A percentile compares a stretch with the other conserved stretches of the same genome.
These are phyloP conservation scores for Sinosuthora webbiana DNA, from an alignment of 2,113 vertebrate genomes.

Conservation along the genomic window DNA sequence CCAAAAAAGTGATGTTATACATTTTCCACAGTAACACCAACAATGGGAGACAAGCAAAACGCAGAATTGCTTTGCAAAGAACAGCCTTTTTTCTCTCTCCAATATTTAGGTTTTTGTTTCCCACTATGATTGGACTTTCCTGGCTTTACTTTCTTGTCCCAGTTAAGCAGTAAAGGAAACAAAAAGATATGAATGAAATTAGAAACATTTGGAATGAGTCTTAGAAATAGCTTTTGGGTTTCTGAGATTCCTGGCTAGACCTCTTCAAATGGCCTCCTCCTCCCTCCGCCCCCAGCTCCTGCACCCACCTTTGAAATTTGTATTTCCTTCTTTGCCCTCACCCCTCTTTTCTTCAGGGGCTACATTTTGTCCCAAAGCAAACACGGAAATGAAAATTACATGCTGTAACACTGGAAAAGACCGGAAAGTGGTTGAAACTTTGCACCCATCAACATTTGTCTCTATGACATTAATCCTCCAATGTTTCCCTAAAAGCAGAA, in stretches of 20 bases:
- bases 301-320: background rate
- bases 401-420: background rate
- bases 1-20: slow-evolving; percentile 57
- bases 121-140: slow-evolving; percentile 72
- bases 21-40: slow-evolving; percentile 59
- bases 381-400: slow-evolving; percentile 39
- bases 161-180: slow-evolving; percentile 75
- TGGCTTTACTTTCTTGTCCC: slow-evolving; percentile 69
- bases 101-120: slow-evolving; percentile 74
- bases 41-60: slow-evolving; percentile 64
- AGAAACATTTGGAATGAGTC: slow-evolving; percentile 62
- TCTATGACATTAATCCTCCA: slow-evolving; percentile 32
- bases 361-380: slow-evolving; percentile 26
- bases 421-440: slow-evolving; percentile 28
- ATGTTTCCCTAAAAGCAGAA: slow-evolving; percentile 61
- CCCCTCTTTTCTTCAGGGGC: background rate
- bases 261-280: background rate
- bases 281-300: background rate
- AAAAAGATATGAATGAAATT: slow-evolving; percentile 77
- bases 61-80: slow-evolving; percentile 42
- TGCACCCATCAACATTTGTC: slow-evolving; percentile 26
- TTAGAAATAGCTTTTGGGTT: slow-evolving; percentile 64
- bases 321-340: slow-evolving; percentile 2
- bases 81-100: slow-evolving; percentile 57
- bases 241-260: slow-evolving; percentile 43